Percentiles rank a stretch among this genome's conserved stretches.
Evolutionary conservation across 2,797 vertebrate species (phyloP).

Genomic region (Hybognathus amarus): DNA sequence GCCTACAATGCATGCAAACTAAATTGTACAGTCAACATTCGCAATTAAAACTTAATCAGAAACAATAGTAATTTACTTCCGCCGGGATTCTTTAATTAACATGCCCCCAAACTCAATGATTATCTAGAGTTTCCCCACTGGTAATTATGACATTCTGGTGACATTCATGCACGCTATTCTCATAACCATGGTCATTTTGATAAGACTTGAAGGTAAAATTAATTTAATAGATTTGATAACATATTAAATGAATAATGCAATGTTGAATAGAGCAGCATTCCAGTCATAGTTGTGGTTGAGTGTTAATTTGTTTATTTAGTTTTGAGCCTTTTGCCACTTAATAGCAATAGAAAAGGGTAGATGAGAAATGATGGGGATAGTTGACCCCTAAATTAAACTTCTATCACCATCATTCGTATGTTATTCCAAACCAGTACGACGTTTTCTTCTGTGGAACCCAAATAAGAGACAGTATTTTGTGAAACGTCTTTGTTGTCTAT

Average conservation of each 20-base stretch:
- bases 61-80: conserved; percentile 2
- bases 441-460: neutral
- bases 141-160: conserved; percentile 23
- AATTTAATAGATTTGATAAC: neutral
- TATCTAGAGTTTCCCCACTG: conserved; percentile 4
- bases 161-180: neutral
- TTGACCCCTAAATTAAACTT: neutral
- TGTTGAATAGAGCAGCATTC: neutral
- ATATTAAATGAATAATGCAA: neutral
- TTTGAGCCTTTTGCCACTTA: neutral
- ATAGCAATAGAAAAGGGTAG: neutral
- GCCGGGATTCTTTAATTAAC: conserved; percentile 13
- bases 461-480: neutral
- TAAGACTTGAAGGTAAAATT: conserved; percentile 6
- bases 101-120: conserved; percentile 2
- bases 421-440: neutral
- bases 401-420: neutral
- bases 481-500: neutral
- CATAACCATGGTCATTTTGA: neutral
- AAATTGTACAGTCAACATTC: neutral
- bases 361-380: neutral
- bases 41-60: neutral
- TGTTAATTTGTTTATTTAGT: neutral
- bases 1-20: neutral
- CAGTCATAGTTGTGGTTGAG: neutral